Evolutionary conservation across 2,888 invertebrate species (phyloP), one percentile per base, ranked within the genome.

Genomic region (Heliothis peltigera): DNA sequence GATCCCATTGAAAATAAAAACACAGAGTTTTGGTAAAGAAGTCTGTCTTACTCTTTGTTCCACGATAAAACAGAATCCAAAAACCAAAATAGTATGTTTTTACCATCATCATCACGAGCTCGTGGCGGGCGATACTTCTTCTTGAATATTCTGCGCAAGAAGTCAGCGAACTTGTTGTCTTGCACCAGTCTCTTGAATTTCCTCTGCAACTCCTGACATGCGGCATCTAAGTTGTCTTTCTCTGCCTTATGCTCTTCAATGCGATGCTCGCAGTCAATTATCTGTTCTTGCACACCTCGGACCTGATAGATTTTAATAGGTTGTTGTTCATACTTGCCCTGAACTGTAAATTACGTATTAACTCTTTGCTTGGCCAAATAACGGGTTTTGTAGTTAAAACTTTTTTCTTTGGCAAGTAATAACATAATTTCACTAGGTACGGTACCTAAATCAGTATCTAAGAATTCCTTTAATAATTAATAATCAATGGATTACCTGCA

Each of bases 51-150:
- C 6, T n/a, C 28, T 17, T 43, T n/a, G 2, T 10, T 44, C 19
- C 19, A 18, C 4, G 18, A 1, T 4, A 10, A 44, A 21, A 21
- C 17, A 4, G 19, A 44, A 19, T 4, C 10, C 35, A 3, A 35
- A 15, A 6, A 47, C 12, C 7, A 2, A 21, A 25, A 7, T 22
- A n/a, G 2, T 28, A 6, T 12, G 1, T n/a, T 17, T 42, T 47
- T 61, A 94, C 94, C 94, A 71, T 94, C 94, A 5, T 95, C 95
- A 52, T 91, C 95, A 53, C 84, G 91, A 0, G 92, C 91, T 82
- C 97, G 97, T 0, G 96, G 96, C 6, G 97, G 96, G 70, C 97
- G 97, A 82, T 97, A 97, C 83, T 97, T 98, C 86, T 98, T 98
- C 84, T 97, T 97, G 84, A 97, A 98, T 60, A 98, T 98, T 82